Percentiles rank a stretch among this genome's conserved stretches.
phyloP scores from a whole-genome alignment of 2,888 invertebrate species.

The Gryllus longicercus region DNA sequence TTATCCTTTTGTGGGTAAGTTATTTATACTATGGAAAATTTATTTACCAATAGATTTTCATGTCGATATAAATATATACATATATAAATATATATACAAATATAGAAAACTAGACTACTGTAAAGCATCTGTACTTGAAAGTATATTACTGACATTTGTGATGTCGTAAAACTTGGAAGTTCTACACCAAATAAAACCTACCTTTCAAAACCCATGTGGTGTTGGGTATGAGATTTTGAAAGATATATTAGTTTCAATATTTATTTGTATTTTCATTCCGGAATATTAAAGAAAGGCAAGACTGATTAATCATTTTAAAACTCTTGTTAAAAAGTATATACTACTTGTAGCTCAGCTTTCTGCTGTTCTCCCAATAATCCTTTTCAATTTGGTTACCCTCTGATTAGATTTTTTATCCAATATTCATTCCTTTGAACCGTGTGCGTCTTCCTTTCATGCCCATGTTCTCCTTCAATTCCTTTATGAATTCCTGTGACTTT shows the following conservation, averaged over 20 bases:
- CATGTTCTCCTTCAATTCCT: too few species aligned
- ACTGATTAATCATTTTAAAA: constrained; percentile 1
- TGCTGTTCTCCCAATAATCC: too few species aligned
- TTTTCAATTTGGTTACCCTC: too few species aligned
- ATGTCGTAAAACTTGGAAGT: constrained; percentile 6
- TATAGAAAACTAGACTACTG: not conserved
- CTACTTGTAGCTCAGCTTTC: too few species aligned
- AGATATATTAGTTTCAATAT: not conserved
- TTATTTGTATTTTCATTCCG: constrained; percentile 9
- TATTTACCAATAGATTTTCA: not conserved
- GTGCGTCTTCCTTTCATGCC: too few species aligned
- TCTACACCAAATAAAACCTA: constrained; percentile 7
- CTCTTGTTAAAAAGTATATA: too few species aligned
- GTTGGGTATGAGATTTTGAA: constrained; percentile 1
- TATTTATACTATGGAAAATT: not conserved
- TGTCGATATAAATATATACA: not conserved
- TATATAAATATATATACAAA: not conserved
- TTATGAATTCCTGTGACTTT: too few species aligned
- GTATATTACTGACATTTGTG: not conserved
- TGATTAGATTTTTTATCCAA: too few species aligned
- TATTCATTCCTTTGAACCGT: too few species aligned
- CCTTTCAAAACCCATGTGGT: not conserved
- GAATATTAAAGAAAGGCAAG: constrained; percentile 8
- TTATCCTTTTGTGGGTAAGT: constrained; percentile 3
- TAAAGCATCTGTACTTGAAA: not conserved